A percentile compares a stretch with the other conserved stretches of the same genome.
phyloP scores from a whole-genome alignment of 2,888 invertebrate species.

The Dryocosmus kuriphilus region DNA sequence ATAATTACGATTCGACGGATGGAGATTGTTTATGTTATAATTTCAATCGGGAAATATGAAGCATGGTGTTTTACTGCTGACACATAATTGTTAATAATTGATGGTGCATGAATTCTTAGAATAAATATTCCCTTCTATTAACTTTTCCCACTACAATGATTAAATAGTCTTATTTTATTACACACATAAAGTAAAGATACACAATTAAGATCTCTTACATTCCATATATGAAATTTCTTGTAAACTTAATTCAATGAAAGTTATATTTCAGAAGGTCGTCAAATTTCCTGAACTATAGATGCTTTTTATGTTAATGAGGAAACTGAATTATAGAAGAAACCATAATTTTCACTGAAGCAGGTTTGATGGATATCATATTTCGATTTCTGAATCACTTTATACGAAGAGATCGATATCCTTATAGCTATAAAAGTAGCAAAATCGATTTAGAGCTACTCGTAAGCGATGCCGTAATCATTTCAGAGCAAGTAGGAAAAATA shows the following conservation, averaged over 20 bases:
- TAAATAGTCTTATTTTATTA: not conserved
- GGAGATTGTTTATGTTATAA: not conserved
- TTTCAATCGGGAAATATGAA: not conserved
- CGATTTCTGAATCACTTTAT: slow-evolving; percentile 6
- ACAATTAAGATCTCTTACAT: too few relatives aligned
- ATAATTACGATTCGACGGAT: slow-evolving; percentile 9
- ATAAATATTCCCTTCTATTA: not conserved
- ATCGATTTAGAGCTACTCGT: slow-evolving; percentile 32
- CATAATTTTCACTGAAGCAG: not conserved
- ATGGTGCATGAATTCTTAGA: not conserved
- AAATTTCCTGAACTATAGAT: not conserved
- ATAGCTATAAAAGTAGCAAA: slow-evolving; percentile 40
- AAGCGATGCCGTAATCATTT: slow-evolving; percentile 9
- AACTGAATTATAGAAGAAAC: not conserved
- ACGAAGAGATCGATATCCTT: not conserved
- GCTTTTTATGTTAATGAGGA: not conserved
- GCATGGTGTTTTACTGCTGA: not conserved
- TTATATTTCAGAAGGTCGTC: not conserved
- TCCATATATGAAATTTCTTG: not conserved
- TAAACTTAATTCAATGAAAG: too few relatives aligned
- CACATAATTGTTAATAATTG: not conserved
- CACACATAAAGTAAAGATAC: not conserved
- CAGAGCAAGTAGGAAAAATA: slow-evolving; percentile 4
- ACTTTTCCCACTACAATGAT: not conserved
- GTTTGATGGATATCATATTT: not conserved